Evolutionary conservation across 2,888 invertebrate species (phyloP).

Genomic region (Ennomos erosarius): DNA sequence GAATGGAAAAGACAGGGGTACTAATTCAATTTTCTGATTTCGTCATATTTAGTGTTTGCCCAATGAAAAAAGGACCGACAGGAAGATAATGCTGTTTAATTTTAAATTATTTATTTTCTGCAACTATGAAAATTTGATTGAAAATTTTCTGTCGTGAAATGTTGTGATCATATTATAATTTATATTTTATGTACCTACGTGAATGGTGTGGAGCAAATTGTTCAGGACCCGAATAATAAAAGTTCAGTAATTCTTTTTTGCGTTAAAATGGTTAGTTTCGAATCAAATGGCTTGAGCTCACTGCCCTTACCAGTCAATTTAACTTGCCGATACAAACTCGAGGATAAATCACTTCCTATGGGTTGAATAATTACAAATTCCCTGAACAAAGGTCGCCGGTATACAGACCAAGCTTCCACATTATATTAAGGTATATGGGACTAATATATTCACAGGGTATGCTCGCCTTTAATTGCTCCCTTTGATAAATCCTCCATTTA

Average conservation of each 20-base stretch:
- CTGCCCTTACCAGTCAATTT: conserved; percentile 14
- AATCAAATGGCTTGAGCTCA: not conserved
- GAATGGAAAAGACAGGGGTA: not conserved
- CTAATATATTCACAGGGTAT: conserved; percentile 38
- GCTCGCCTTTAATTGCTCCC: conserved; percentile 33
- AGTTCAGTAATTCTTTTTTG: conserved; percentile 2
- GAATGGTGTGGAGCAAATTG: no score
- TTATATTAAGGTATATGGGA: conserved; percentile 3
- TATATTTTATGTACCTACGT: no score
- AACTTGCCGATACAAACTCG: conserved; percentile 24
- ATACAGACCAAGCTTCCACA: conserved; percentile 12
- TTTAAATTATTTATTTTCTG: no score
- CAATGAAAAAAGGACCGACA: no score
- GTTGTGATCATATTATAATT: no score
- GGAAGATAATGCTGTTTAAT: no score
- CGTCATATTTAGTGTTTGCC: no score
- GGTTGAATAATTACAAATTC: conserved; percentile 33
- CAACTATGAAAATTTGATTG: no score
- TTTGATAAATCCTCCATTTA: conserved; percentile 39
- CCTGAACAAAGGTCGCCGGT: conserved; percentile 29
- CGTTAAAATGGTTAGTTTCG: not conserved
- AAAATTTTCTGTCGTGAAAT: no score
- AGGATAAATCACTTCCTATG: conserved; percentile 27
- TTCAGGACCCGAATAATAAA: no score
- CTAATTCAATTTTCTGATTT: no score